Percentiles rank a stretch among this genome's conserved stretches.
phyloP scores from a whole-genome alignment of 2,797 vertebrate genomes.

The Anguilla marmorata region DNA sequence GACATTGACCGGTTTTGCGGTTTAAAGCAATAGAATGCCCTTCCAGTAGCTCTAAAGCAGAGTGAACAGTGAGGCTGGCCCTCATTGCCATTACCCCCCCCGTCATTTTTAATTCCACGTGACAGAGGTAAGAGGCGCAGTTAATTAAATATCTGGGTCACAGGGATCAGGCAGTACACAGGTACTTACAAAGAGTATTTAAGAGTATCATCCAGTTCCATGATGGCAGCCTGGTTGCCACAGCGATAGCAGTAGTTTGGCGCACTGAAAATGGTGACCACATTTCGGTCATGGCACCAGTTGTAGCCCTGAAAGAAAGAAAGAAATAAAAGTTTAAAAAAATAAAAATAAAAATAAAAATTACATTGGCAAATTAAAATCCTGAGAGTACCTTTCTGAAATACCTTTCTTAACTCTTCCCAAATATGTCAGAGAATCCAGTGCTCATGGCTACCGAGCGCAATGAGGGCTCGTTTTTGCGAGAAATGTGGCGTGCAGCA shows the following conservation, averaged over 20 bases:
- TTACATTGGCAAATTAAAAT: not conserved
- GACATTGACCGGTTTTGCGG: not conserved
- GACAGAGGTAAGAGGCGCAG: not conserved
- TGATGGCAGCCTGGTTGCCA: conserved; percentile 96
- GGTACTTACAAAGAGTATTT: conserved; percentile 95
- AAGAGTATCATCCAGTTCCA: conserved; percentile 96
- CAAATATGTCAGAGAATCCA: not conserved
- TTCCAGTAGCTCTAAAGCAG: not conserved
- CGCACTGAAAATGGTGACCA: conserved; percentile 97
- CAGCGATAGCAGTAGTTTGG: conserved; percentile 97
- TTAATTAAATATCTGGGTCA: not conserved
- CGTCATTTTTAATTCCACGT: not conserved
- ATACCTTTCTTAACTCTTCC: not conserved
- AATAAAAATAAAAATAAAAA: too few species aligned
- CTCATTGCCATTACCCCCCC: not conserved
- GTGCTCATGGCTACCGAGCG: not conserved
- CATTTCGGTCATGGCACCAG: conserved; percentile 95
- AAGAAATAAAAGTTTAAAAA: not conserved
- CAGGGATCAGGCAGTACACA: not conserved
- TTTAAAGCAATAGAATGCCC: not conserved
- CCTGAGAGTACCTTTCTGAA: not conserved
- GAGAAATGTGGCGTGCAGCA: too few species aligned
- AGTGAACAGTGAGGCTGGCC: not conserved
- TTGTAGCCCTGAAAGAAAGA: conserved; percentile 82
- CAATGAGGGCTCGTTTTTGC: too few species aligned